Conservation (phyloP, 2,113 vertebrate species). For the Brachypteracias leptosomus region DNA sequence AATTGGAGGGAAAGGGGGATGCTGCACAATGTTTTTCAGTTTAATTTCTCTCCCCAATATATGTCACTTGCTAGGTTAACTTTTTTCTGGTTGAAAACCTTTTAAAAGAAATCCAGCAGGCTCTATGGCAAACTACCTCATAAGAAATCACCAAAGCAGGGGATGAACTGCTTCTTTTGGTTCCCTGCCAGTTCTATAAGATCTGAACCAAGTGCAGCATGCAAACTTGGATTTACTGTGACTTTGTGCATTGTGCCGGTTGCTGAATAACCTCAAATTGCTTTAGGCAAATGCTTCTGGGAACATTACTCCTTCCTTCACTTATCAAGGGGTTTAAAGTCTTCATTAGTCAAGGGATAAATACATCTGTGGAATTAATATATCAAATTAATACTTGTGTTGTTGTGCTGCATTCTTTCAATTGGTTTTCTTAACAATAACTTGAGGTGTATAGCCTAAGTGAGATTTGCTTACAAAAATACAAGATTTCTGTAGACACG, state of each 20-base stretch:
- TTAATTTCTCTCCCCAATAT: not conserved
- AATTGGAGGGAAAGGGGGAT: not conserved
- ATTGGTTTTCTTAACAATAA: conserved; percentile 10
- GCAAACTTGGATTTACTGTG: not conserved
- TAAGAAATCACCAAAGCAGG: not conserved
- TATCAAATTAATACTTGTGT: conserved; percentile 31
- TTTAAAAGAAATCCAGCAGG: not conserved
- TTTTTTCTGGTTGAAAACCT: not conserved
- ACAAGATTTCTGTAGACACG: not conserved
- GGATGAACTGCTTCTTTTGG: conserved; percentile 3
- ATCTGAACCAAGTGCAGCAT: not conserved
- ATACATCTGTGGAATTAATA: conserved; percentile 33
- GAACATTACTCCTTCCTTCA: not conserved
- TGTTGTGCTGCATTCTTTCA: not conserved
- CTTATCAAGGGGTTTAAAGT: not conserved
- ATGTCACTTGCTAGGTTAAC: not conserved
- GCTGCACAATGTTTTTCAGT: not conserved
- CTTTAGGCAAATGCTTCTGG: not conserved
- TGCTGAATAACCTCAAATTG: conserved; percentile 19
- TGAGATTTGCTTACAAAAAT: conserved; percentile 40
- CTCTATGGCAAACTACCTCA: not conserved
- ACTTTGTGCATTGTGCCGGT: not conserved
- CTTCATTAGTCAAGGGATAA: conserved; percentile 38
- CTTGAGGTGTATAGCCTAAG: not conserved
- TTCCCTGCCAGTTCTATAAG: not conserved